phyloP scores from a whole-genome alignment of 2,113 vertebrate species.

The Alces alces region DNA sequence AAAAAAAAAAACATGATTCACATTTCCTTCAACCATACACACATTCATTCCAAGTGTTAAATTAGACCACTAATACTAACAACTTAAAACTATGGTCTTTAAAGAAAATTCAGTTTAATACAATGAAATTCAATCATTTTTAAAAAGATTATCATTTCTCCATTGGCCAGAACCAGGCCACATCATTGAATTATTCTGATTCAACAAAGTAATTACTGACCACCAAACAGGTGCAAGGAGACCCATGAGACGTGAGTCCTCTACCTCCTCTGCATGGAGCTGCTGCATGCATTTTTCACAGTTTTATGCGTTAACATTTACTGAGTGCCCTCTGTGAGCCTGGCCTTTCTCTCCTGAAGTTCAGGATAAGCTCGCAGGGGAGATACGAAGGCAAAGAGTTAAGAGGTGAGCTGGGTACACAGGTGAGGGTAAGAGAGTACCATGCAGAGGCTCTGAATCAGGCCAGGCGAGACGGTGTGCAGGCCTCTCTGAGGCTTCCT shows the following conservation, averaged over 20 bases:
- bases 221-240: not conserved
- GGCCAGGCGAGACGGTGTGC: too few species aligned
- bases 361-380: not conserved
- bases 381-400: not conserved
- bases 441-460: fast-evolving
- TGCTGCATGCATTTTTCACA: not conserved
- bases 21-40: not conserved
- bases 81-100: not conserved
- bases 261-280: not conserved
- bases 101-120: slow-evolving; percentile 1
- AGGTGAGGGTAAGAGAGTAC: not conserved
- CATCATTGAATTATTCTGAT: not conserved
- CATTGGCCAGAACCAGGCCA: not conserved
- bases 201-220: not conserved
- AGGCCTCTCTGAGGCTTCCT: not conserved
- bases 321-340: not conserved
- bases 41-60: not conserved
- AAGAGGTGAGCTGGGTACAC: not conserved
- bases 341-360: not conserved
- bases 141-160: not conserved
- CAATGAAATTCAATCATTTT: not conserved
- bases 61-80: not conserved
- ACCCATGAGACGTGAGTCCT: not conserved
- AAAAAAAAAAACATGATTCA: slow-evolving; percentile 35
- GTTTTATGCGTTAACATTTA: slow-evolving; percentile 28